A percentile compares a stretch with the other conserved stretches of the same genome.
These are phyloP conservation scores for Muschampia plurimacula DNA, from an alignment of 2,888 invertebrate genomes.

Conservation along the genomic window DNA sequence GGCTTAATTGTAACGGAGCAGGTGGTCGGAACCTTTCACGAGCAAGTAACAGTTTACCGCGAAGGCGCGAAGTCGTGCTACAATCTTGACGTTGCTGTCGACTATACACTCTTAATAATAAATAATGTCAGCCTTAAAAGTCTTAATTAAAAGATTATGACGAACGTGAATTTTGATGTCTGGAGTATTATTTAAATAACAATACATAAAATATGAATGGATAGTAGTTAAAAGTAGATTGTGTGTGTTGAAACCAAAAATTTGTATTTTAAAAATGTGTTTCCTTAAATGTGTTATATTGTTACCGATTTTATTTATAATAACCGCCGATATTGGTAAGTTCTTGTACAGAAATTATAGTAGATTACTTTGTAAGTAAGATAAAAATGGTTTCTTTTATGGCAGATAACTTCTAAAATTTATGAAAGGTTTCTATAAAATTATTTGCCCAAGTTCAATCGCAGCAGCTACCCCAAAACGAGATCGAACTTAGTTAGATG, in stretches of 20 bases:
- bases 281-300: slow-evolving; percentile 17
- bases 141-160: slow-evolving; percentile 3
- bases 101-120: slow-evolving; percentile 13
- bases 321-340: slow-evolving; percentile 25
- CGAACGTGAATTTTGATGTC: neutral
- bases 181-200: neutral
- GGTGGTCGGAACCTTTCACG: slow-evolving; percentile 29
- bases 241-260: slow-evolving; percentile 4
- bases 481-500: neutral
- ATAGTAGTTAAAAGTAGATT: neutral
- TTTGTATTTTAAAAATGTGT: slow-evolving; percentile 22
- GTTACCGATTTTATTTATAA: slow-evolving; percentile 25
- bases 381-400: too few relatives aligned
- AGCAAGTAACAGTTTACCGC: slow-evolving; percentile 32
- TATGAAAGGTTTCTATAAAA: too few relatives aligned
- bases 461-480: neutral
- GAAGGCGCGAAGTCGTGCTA: slow-evolving; percentile 11
- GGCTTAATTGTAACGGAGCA: slow-evolving; percentile 7
- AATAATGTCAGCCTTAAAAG: slow-evolving; percentile 16
- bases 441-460: neutral
- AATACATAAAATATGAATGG: neutral
- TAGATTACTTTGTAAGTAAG: too few relatives aligned
- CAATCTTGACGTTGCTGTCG: slow-evolving; percentile 4
- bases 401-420: too few relatives aligned
- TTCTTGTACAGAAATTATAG: neutral